These are phyloP conservation scores for Orius insidiosus DNA, from an alignment of 1,140 invertebrate species.

Conservation along the genomic window DNA sequence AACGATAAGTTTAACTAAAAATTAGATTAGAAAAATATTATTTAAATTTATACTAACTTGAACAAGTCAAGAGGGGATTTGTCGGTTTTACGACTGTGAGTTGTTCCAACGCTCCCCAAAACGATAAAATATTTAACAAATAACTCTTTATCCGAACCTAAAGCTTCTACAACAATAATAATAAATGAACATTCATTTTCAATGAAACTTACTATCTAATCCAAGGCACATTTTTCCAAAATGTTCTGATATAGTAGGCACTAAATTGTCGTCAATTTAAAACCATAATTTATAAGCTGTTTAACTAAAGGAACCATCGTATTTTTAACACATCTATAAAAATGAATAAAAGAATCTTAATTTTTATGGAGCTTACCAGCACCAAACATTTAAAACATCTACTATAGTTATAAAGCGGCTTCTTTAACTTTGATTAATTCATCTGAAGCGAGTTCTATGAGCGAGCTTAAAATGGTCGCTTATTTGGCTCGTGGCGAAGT, in stretches of 20 bases:
- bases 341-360: too few species aligned
- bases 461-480: conserved; percentile 5
- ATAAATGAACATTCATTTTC: too few species aligned
- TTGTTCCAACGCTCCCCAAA: not conserved
- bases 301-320: conserved; percentile 32
- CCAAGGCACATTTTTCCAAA: conserved; percentile 7
- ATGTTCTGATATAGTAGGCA: conserved; percentile 3
- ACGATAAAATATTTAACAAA: conserved; percentile 4
- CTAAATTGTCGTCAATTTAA: conserved; percentile 27
- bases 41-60: too few species aligned
- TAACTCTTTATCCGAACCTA: not conserved
- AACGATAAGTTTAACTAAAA: conserved; percentile 14
- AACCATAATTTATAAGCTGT: conserved; percentile 40
- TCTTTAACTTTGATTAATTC: conserved; percentile 10
- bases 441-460: conserved; percentile 11
- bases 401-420: conserved; percentile 9
- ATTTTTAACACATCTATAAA: conserved; percentile 11
- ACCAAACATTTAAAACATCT: conserved; percentile 5
- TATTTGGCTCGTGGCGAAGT: conserved; percentile 3
- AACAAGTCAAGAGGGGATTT: too few species aligned
- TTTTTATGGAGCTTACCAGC: conserved; percentile 2
- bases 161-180: not conserved
- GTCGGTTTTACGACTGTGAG: conserved; percentile 18
- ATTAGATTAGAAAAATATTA: too few species aligned
- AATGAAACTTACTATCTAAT: conserved; percentile 8